Conservation (phyloP, 1,140 invertebrate genomes). For the Lethocerus indicus region DNA sequence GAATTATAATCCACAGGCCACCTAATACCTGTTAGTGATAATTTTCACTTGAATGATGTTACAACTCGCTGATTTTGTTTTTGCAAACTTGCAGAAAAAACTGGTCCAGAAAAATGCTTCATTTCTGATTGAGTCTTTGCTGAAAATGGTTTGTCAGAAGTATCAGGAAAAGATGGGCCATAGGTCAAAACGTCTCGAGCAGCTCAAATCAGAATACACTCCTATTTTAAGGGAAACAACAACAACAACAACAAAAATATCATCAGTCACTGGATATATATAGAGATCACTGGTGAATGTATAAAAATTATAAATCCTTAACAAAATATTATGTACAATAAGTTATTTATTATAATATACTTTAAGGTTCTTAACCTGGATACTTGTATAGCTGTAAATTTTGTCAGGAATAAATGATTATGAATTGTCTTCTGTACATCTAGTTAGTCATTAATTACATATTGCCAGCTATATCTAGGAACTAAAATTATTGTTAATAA, state of each 20-base stretch:
- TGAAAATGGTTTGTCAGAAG: constrained; percentile 5
- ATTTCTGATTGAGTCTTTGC: constrained; percentile 9
- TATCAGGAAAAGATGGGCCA: constrained; percentile 8
- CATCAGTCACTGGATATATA: constrained; percentile 4
- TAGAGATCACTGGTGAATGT: background rate
- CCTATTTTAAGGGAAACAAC: constrained; percentile 7
- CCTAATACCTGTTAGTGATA: too few species aligned
- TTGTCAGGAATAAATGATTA: too few species aligned
- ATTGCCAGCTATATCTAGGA: too few species aligned
- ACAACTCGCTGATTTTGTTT: background rate
- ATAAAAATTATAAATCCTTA: too few species aligned
- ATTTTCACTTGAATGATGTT: background rate
- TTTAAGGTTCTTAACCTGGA: too few species aligned
- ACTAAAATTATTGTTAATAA: too few species aligned
- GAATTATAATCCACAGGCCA: too few species aligned
- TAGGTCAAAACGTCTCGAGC: constrained; percentile 7
- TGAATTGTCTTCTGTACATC: too few species aligned
- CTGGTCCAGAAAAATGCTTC: constrained; percentile 9
- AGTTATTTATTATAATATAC: too few species aligned
- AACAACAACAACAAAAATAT: background rate
- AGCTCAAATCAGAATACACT: background rate
- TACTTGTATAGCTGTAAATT: too few species aligned
- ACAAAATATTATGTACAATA: too few species aligned
- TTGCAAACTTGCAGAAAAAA: constrained; percentile 3
- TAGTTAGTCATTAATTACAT: too few species aligned